Evolutionary conservation across 1,140 invertebrate species (phyloP), one percentile per base, ranked within the genome.

Genomic region (Aphis craccivora): DNA sequence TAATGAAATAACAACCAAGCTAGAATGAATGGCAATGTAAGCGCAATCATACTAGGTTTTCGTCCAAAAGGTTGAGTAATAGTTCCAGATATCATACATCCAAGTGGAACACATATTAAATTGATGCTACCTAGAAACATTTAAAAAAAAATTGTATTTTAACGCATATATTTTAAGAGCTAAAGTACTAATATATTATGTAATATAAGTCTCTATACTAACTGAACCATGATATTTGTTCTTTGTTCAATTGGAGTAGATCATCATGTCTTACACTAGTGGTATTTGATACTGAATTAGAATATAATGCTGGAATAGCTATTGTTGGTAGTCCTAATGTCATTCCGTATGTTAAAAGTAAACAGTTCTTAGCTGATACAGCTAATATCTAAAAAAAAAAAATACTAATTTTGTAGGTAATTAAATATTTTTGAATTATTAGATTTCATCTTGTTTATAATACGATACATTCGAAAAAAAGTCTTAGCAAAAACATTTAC

Each of bases 181-280:
- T 76, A 76, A 76, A 30, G n/a, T 76, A n/a, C 60, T 76, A 76
- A n/a, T n/a, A 67, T 37, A 67, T 48, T 37, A 67, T 48, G 60
- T 37, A 88, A 51, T 88, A 35, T 20, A 14, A 23, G 7, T 43
- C 37, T 86, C 14, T 88, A 86, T 89, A 95, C 96, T 96, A 95
- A 97, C 97, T 96, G 94, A 98, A 97, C 97, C 97, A 98, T 60
- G 97, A 97, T 89, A 97, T 96, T 95, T 97, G 96, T 14, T 97
- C 96, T 83, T 95, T 95, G 11, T 96, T 96, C 8, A 97, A 95
- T 0, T 95, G 95, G 14, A 97, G 95, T 8, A 95, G 95, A 94
- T 96, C 95, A 23, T 55, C 40, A 45, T 51, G 23, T 94, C 96
- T 95, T 40, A 95, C 95, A 90, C 95, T 95, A 43, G 94, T 94